These are phyloP conservation scores for Poecile atricapillus DNA, from an alignment of 2,113 vertebrate genomes.

Conservation along the genomic window DNA sequence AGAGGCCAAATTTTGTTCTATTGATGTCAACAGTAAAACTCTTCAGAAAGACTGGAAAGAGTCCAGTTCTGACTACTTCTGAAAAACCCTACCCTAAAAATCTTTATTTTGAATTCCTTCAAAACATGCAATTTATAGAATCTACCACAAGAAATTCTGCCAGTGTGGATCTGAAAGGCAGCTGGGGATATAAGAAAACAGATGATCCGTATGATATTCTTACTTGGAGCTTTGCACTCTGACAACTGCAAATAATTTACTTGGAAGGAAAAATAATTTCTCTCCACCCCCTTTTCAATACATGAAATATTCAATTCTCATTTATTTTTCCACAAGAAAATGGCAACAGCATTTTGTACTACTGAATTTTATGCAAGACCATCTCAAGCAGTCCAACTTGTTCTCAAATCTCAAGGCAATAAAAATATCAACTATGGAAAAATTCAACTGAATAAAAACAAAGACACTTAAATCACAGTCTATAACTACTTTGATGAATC, in stretches of 20 bases:
- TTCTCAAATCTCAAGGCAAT: neutral
- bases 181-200: neutral
- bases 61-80: neutral
- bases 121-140: neutral
- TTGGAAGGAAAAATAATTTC: neutral
- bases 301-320: neutral
- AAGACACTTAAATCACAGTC: neutral
- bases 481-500: neutral
- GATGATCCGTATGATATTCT: neutral
- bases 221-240: neutral
- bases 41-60: neutral
- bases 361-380: neutral
- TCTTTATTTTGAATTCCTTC: neutral
- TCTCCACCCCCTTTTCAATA: neutral
- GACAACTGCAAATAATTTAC: neutral
- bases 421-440: neutral
- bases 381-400: neutral
- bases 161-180: neutral
- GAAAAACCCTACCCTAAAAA: neutral
- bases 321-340: conserved; percentile 3
- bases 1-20: neutral
- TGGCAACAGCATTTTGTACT: neutral
- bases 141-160: neutral
- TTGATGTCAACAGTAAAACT: neutral
- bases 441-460: neutral